These are phyloP conservation scores for Stictonetta naevosa DNA, from an alignment of 2,113 vertebrate genomes.

Conservation along the genomic window DNA sequence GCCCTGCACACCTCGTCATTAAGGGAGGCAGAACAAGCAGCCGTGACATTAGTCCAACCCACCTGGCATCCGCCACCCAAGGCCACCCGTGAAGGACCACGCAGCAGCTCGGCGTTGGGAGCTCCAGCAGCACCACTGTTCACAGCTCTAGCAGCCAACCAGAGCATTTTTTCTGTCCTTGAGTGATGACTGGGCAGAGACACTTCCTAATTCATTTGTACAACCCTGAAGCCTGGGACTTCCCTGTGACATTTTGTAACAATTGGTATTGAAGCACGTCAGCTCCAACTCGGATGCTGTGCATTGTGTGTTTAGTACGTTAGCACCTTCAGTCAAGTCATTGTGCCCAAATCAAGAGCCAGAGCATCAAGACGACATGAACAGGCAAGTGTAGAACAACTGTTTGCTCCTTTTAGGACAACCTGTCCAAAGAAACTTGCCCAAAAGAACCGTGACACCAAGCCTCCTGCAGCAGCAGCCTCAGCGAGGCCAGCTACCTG, in stretches of 20 bases:
- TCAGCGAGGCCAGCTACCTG: neutral
- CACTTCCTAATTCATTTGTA: neutral
- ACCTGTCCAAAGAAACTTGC: neutral
- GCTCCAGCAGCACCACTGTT: neutral
- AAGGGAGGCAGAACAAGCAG: neutral
- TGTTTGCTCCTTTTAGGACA: neutral
- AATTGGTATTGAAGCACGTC: neutral
- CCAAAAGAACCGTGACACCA: neutral
- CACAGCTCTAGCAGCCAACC: accelerated
- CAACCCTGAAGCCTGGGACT: neutral
- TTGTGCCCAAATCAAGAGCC: neutral
- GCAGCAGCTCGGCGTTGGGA: neutral
- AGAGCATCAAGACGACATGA: neutral
- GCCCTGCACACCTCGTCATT: accelerated
- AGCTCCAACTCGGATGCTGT: neutral
- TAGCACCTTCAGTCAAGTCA: neutral
- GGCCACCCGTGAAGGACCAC: neutral
- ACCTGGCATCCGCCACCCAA: neutral
- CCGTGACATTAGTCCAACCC: neutral
- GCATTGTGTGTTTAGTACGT: accelerated
- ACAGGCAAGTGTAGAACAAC: neutral
- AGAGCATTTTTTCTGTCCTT: neutral
- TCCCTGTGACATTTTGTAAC: neutral
- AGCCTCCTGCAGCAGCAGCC: neutral
- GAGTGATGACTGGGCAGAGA: neutral